Conservation (phyloP, 1,140 invertebrate genomes). For the Phymastichus coffea region DNA sequence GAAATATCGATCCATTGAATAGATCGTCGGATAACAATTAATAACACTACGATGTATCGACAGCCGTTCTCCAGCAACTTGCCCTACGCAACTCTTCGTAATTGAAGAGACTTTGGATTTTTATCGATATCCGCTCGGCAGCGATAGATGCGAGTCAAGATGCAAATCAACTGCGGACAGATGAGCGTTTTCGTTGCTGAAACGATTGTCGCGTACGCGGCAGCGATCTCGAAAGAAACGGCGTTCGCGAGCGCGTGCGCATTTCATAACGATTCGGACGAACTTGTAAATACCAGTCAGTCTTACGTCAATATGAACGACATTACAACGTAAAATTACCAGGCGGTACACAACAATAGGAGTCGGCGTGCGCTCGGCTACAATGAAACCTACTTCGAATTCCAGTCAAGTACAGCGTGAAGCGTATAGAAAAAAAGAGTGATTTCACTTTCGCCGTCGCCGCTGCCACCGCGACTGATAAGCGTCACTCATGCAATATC, state of each 20-base stretch:
- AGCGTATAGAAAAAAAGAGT: slow-evolving; percentile 11
- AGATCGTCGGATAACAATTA: slow-evolving; percentile 19
- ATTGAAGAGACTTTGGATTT: neutral
- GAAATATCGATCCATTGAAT: slow-evolving; percentile 12
- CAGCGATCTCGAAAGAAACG: no score
- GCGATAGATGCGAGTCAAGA: no score
- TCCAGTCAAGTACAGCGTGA: slow-evolving; percentile 27
- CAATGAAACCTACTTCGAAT: slow-evolving; percentile 24
- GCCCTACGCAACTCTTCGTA: neutral
- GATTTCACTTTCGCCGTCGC: slow-evolving; percentile 22
- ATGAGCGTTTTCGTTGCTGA: no score
- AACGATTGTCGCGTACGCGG: no score
- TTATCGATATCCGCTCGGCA: no score
- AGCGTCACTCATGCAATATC: slow-evolving; percentile 29
- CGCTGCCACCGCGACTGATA: slow-evolving; percentile 4
- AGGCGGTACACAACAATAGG: slow-evolving; percentile 9
- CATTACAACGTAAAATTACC: slow-evolving; percentile 20
- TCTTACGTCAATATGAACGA: slow-evolving; percentile 14
- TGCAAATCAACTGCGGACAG: no score
- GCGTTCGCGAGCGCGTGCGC: no score
- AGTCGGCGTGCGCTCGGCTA: neutral
- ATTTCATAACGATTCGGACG: slow-evolving; percentile 15
- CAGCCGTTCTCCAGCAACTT: neutral
- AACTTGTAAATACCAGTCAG: slow-evolving; percentile 7
- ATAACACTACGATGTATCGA: neutral